Base-by-base conservation (phyloP, 2,113 vertebrate genomes). In the Saimiri boliviensis region DNA sequence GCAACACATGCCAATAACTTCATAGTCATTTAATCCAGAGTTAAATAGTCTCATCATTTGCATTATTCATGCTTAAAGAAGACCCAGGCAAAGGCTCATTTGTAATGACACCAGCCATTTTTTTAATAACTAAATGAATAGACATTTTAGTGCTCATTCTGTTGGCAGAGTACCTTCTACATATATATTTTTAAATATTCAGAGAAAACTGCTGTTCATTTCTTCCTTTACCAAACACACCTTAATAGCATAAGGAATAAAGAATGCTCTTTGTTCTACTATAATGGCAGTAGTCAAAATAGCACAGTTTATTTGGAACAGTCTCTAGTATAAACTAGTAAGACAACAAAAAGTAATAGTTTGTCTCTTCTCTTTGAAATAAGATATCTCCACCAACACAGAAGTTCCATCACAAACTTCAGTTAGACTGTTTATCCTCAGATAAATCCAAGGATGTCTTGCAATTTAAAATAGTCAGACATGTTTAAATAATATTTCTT, bases 141-240 rank as follows among this genome's bases (percentile, higher is more conserved):
- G n/a, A 11, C 13, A 73, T 89, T 93, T 93, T 63, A 35, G 19
- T 93, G 82, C 49, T 74, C n/a, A 21, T 63, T n/a, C 71, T 83
- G 54, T 56, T 88, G 74, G 60, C 79, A 94, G 68, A 74, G n/a
- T n/a, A 56, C 21, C 52, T 96, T 83, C 83, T 58, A 80, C 92
- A 90, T 88, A 80, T 94, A 90, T 87, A 93, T 91, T 96, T 96
- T 95, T n/a, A 37, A 83, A 86, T 94, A 94, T 96, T 96, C 77
- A 74, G 68, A 94, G 77, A 93, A 97, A 96, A 92, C 68, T 60
- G 68, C 52, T 95, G 68, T 93, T 96, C n/a, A 88, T 96, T 86
- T 86, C 49, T 93, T 92, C 68, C 89, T 89, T 92, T 91, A 37
- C 79, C 76, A 95, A 94, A 88, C 45, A 90, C 25, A 3, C 37